Conservation (phyloP, 1,140 invertebrate species). For the Nasonia longicornis region DNA sequence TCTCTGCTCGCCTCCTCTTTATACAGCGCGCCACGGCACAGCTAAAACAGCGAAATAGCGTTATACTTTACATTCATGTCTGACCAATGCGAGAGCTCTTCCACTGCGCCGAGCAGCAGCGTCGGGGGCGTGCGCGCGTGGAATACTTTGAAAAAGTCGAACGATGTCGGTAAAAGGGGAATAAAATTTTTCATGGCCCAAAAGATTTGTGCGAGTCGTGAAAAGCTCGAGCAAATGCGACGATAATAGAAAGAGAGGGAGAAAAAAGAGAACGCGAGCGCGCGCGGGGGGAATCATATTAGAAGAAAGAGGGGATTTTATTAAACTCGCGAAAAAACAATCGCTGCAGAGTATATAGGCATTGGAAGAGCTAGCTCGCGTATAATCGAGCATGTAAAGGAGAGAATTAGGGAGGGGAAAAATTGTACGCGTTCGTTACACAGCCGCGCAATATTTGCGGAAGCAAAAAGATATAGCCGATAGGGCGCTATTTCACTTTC, state of each 20-base stretch:
- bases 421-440: constrained; percentile 12
- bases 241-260: background rate
- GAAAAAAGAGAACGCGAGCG: background rate
- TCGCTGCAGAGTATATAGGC: background rate
- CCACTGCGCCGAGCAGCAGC: background rate
- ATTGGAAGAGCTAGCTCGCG: background rate
- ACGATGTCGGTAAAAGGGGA: constrained; percentile 2
- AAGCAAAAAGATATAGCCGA: background rate
- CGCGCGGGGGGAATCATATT: background rate
- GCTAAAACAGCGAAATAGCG: background rate
- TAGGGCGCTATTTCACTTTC: constrained; percentile 40
- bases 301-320: background rate
- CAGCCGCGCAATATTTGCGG: background rate
- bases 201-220: constrained; percentile 13
- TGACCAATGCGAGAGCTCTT: background rate
- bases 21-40: no score
- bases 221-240: background rate
- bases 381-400: constrained; percentile 2
- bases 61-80: constrained; percentile 1
- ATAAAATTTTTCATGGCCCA: background rate
- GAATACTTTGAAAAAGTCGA: constrained; percentile 1
- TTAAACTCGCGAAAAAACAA: background rate
- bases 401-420: background rate
- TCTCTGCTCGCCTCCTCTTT: background rate
- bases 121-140: background rate